A percentile compares a stretch with the other conserved stretches of the same genome.
These are phyloP conservation scores for Osedax fenrisi DNA, from an alignment of 2,888 invertebrate genomes.

Conservation along the genomic window DNA sequence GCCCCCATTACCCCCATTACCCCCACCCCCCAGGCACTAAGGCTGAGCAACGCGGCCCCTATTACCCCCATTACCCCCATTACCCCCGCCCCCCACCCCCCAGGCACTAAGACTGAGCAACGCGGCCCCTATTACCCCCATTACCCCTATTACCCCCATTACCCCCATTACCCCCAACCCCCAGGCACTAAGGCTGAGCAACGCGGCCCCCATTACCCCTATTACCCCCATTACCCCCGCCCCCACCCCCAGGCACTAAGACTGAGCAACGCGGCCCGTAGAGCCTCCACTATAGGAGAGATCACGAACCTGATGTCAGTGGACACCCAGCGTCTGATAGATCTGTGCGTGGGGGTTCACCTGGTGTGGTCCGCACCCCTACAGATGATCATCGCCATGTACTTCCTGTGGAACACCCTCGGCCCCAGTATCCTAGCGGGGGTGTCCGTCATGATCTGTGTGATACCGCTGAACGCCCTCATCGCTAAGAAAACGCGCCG, in stretches of 20 bases:
- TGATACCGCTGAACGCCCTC: conserved; percentile 32
- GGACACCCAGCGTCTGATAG: conserved; percentile 33
- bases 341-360: conserved; percentile 35
- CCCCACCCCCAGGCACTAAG: too few relatives aligned
- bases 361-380: conserved; percentile 36
- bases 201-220: conserved; percentile 34
- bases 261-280: not conserved
- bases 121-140: not conserved
- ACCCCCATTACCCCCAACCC: not conserved
- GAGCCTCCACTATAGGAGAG: conserved; percentile 42
- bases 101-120: too few relatives aligned
- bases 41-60: too few relatives aligned
- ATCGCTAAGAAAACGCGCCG: conserved; percentile 31
- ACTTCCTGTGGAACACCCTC: conserved; percentile 31
- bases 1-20: conserved; percentile 12
- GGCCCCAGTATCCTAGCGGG: conserved; percentile 30
- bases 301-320: conserved; percentile 48
- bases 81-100: not conserved
- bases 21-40: not conserved
- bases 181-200: not conserved
- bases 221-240: too few relatives aligned
- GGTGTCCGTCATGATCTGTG: conserved; percentile 29
- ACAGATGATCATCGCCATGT: conserved; percentile 66
- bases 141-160: not conserved
- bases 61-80: too few relatives aligned